Evolutionary conservation across 1,140 invertebrate genomes (phyloP), one percentile per base, ranked within the genome.

Genomic region (Zaprionus capensis): DNA sequence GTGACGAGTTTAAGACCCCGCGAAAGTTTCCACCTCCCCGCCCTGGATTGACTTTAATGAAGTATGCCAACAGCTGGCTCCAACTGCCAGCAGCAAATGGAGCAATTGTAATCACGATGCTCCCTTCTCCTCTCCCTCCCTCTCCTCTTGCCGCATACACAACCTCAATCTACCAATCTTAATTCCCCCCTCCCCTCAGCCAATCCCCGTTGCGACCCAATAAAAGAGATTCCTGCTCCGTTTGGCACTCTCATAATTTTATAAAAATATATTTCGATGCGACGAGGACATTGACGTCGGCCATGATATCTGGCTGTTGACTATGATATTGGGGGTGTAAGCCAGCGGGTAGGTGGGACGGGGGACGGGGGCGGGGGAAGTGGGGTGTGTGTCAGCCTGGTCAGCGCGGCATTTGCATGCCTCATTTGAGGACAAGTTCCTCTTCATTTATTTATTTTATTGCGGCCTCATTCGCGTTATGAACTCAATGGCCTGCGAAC

Each of bases 371-470:
- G 17, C 5, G 5, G 5, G 0, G 20, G 20, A 20, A 20, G 28
- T 57, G 78, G 28, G 49, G 66, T 15, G 34, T 44, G 5, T 61
- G 7, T 26, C 62, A 17, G 56, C 26, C 41, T 65, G 73, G 58
- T 62, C 63, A 62, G 64, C 70, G 74, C 74, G 74, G 78, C 81
- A 88, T 88, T 88, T 88, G 84, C 84, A 88, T 90, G 85, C 72
- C 85, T 90, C 85, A 90, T 90, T 90, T 90, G 86, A 91, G 76
- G 61, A 84, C 78, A 87, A 87, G 78, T 87, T 91, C 76, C 88
- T 91, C 84, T 91, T 91, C 83, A 91, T 91, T 92, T 92, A 92
- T 92, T 92, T 92, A 92, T 92, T 92, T 92, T 92, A 92, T 91
- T 92, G 91, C 91, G 90, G 86, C 91, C 91, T 92, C 91, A 92